Base-by-base conservation (phyloP, 1,140 invertebrate species). In the Lucilia sericata region DNA sequence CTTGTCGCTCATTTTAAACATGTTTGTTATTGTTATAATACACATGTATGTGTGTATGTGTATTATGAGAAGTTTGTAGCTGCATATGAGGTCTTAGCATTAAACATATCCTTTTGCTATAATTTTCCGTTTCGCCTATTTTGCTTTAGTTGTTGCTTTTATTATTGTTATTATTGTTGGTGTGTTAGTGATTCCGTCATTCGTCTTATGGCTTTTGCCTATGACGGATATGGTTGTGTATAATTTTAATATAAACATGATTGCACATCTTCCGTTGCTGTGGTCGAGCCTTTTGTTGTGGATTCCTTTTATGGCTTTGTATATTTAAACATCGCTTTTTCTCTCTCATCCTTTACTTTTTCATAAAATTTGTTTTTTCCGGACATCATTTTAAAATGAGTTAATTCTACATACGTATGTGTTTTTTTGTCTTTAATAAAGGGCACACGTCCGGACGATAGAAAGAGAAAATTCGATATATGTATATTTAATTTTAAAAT, bases 221-320 rank as follows among this genome's bases (percentile, higher is more conserved):
- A 70, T 25, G 65, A 21, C 65, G 65, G 65, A 70, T 21, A 70
- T 19, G n/a, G 65, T 21, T 70, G 65, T 21, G 19, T 70, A 70
- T 70, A 70, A 70, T 70, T 70, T 70, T 19, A 70, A 70, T 70
- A 70, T 70, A 21, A 70, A 70, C n/a, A 70, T 70, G 65, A 70
- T 21, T 70, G 10, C 65, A 70, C 19, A 70, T 70, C 9, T 70
- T 70, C 65, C 65, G n/a, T 70, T 21, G n/a, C 19, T 70, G 19
- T 70, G 65, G 65, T 60, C 55, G 55, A n/a, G 55, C 17, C 55
- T 60, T 60, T 60, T 60, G 55, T 70, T 70, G 65, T 25, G 65
- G 65, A 70, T 21, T 70, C 19, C n/a, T 17, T 60, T 60, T 42
- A 42, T 60, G 14, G 55, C 55, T 60, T 60, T 60, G 25, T 17